A percentile compares a stretch with the other conserved stretches of the same genome.
Conservation (phyloP, 2,888 invertebrate species). For the Candidula unifasciata region DNA sequence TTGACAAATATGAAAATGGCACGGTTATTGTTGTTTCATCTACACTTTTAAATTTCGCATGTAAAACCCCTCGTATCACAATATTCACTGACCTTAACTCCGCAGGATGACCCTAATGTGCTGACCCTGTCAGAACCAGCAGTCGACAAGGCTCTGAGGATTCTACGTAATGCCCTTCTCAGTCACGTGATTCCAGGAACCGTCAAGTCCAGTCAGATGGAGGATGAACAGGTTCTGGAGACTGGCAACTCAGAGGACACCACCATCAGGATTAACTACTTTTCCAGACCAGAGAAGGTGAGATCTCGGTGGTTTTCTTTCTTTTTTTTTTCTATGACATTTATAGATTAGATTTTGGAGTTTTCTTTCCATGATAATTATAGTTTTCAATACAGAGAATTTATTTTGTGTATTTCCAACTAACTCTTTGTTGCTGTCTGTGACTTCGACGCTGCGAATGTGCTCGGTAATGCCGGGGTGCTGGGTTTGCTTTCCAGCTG, state of each 20-base stretch:
- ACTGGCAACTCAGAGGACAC: slow-evolving; percentile 78
- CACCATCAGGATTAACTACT: slow-evolving; percentile 79
- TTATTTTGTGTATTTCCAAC: too few relatives aligned
- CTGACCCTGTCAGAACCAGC: slow-evolving; percentile 62
- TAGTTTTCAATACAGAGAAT: too few relatives aligned
- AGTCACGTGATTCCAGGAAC: slow-evolving; percentile 82
- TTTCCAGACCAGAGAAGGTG: slow-evolving; percentile 13
- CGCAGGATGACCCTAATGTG: slow-evolving; percentile 58
- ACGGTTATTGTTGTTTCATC: not conserved
- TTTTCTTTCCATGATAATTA: too few relatives aligned
- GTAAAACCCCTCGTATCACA: too few relatives aligned
- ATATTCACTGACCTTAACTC: not conserved
- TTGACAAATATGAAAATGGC: too few relatives aligned
- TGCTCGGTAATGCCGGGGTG: too few relatives aligned
- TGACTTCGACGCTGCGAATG: too few relatives aligned
- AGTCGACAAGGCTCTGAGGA: slow-evolving; percentile 59
- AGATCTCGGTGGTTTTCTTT: too few relatives aligned
- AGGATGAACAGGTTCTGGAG: slow-evolving; percentile 78
- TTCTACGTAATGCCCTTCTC: slow-evolving; percentile 80
- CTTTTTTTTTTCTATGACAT: too few relatives aligned
- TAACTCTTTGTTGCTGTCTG: too few relatives aligned
- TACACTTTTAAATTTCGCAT: not conserved
- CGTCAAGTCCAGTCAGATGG: slow-evolving; percentile 81
- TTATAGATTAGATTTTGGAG: too few relatives aligned
- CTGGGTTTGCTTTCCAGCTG: too few relatives aligned